These are phyloP conservation scores for Zoanthus gigantus DNA, from an alignment of 92 coral and sea anemone genomes.

Conservation along the genomic window DNA sequence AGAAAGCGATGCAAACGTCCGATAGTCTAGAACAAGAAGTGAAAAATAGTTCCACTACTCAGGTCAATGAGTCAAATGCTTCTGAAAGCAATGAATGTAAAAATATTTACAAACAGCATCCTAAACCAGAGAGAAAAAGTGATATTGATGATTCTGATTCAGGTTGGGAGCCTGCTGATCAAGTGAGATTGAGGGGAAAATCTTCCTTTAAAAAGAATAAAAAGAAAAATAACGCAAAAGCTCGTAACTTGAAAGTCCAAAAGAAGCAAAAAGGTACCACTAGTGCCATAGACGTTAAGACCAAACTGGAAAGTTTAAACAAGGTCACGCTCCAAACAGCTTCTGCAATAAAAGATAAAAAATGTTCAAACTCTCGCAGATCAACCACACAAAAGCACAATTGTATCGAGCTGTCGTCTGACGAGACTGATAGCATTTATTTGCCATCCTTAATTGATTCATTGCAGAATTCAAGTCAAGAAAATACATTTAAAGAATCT, in stretches of 20 bases:
- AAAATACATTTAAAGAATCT: neutral
- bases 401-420: slow-evolving; percentile 1
- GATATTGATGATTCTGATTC: neutral
- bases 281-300: neutral
- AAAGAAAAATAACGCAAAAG: slow-evolving; percentile 18
- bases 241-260: neutral
- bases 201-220: slow-evolving; percentile 3
- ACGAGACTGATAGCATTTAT: slow-evolving; percentile 34
- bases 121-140: neutral
- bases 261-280: neutral
- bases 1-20: neutral
- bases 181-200: neutral
- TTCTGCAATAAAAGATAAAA: neutral
- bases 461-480: neutral
- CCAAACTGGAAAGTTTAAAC: neutral
- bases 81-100: neutral
- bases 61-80: neutral
- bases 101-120: neutral
- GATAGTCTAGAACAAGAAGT: neutral
- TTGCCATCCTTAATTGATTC: neutral
- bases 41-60: neutral
- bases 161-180: neutral
- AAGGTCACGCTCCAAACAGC: neutral
- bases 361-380: slow-evolving; percentile 3
- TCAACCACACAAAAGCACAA: slow-evolving; percentile 1